Evolutionary conservation across 2,113 vertebrate genomes (phyloP).

Genomic region (Clupea harengus): DNA sequence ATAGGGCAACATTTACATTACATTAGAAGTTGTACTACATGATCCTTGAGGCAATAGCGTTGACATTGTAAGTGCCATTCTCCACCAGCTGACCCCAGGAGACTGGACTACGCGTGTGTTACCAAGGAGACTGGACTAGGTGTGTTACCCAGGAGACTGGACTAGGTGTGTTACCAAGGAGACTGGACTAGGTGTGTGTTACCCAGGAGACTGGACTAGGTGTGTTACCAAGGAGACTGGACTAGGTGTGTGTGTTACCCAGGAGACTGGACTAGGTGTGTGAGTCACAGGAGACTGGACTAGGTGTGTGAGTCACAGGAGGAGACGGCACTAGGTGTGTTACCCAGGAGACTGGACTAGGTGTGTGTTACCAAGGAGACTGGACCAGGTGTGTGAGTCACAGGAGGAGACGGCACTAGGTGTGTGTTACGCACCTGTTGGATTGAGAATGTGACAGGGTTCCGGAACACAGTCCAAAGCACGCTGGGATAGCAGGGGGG

Average conservation of each 20-base stretch:
- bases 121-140: neutral
- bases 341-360: neutral
- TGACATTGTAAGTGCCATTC: too few species aligned
- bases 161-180: too few species aligned
- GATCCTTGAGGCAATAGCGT: neutral
- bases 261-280: neutral
- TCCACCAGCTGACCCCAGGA: too few species aligned
- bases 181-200: neutral
- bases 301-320: neutral
- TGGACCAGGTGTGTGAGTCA: neutral
- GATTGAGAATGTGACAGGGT: constrained; percentile 78
- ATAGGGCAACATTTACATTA: neutral
- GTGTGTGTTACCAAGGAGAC: neutral
- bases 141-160: too few species aligned
- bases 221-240: too few species aligned
- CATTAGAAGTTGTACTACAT: neutral
- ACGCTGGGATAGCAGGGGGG: constrained; percentile 92
- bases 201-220: neutral
- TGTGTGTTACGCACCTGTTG: constrained; percentile 74
- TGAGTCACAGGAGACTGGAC: too few species aligned
- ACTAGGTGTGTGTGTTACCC: too few species aligned
- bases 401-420: neutral
- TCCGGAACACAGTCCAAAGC: constrained; percentile 89
- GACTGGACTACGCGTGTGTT: neutral
- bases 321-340: too few species aligned